These are phyloP conservation scores for Ciconia nigra DNA, from an alignment of 2,797 vertebrate species.

Conservation along the genomic window DNA sequence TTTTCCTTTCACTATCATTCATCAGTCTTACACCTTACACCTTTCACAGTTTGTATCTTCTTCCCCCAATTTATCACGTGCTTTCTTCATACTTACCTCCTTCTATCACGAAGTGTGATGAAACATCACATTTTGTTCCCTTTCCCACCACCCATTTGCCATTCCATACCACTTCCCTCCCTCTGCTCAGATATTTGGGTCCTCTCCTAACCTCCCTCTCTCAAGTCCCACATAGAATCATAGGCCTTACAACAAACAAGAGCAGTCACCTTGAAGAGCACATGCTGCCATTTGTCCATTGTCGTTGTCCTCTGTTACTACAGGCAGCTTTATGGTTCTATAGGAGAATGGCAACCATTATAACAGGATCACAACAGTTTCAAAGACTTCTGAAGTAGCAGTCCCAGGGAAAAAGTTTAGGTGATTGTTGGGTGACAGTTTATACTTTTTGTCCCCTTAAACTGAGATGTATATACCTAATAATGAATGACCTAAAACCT, in stretches of 20 bases:
- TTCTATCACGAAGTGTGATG: neutral
- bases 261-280: neutral
- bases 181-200: neutral
- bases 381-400: neutral
- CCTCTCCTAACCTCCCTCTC: neutral
- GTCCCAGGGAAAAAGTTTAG: neutral
- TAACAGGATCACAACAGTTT: neutral
- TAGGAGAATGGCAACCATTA: neutral
- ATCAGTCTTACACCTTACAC: neutral
- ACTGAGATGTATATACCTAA: neutral
- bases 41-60: neutral
- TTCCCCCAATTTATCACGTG: neutral
- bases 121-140: neutral
- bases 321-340: neutral
- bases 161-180: neutral
- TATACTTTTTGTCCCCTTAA: neutral
- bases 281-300: neutral
- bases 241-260: fast-evolving
- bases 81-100: neutral
- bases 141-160: neutral
- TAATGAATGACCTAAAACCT: neutral
- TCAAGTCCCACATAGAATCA: neutral
- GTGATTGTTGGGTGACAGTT: neutral
- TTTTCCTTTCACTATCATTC: neutral
- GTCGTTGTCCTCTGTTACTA: neutral